Conservation (phyloP, 2,888 invertebrate species). For the Tenthredo amoena region DNA sequence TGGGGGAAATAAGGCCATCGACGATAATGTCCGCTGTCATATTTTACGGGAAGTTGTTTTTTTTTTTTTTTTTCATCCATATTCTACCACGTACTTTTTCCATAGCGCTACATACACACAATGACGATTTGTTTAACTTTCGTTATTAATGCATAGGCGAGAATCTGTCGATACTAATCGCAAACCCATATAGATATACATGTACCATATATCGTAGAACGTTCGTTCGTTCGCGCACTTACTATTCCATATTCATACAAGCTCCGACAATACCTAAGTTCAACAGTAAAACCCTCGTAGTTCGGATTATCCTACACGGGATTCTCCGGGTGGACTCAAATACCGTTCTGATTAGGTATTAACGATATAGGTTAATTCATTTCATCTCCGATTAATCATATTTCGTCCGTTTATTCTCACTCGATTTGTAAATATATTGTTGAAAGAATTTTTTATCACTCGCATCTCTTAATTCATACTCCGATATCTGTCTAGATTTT, state of each 20-base stretch:
- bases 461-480: too few relatives aligned
- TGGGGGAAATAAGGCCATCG: constrained; percentile 20
- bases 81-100: not conserved
- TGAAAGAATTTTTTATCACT: too few relatives aligned
- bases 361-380: not conserved
- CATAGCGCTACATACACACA: not conserved
- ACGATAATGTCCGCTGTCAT: constrained; percentile 34
- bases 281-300: not conserved
- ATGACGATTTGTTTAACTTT: constrained; percentile 43
- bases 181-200: not conserved
- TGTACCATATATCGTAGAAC: not conserved
- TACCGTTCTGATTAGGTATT: not conserved
- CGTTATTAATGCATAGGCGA: constrained; percentile 37
- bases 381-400: too few relatives aligned
- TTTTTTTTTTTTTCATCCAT: not conserved
- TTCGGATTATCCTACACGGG: not conserved
- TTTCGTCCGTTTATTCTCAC: too few relatives aligned
- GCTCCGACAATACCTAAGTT: not conserved
- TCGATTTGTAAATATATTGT: too few relatives aligned
- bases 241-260: not conserved
- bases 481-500: not conserved
- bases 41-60: constrained; percentile 21
- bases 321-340: not conserved
- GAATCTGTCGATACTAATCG: constrained; percentile 43
- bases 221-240: not conserved